phyloP scores from a whole-genome alignment of 2,797 vertebrate genomes.

The Phrynocephalus forsythii region DNA sequence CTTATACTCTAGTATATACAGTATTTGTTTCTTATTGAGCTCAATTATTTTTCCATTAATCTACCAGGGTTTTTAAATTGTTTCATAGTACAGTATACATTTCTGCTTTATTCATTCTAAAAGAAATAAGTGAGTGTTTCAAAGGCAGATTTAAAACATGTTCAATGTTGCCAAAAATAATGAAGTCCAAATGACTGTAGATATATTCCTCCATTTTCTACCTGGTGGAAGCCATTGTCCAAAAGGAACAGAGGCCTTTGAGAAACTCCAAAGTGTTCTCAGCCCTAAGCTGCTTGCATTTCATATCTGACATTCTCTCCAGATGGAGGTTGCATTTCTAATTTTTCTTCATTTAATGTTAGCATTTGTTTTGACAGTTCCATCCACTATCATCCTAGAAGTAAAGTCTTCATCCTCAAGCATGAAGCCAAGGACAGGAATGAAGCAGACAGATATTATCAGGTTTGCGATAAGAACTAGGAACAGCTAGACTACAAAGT shows the following conservation, averaged over 20 bases:
- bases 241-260: not conserved
- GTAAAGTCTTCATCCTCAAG: not conserved
- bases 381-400: not conserved
- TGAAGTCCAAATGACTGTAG: not conserved
- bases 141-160: not conserved
- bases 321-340: slow-evolving; percentile 31
- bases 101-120: not conserved
- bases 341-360: slow-evolving; percentile 35
- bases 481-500: not conserved
- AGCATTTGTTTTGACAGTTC: slow-evolving; percentile 9
- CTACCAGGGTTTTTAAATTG: not conserved
- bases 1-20: no score
- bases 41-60: slow-evolving; percentile 59
- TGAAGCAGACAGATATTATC: not conserved
- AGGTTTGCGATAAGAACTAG: not conserved
- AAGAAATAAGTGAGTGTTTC: not conserved
- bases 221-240: not conserved
- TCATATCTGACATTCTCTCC: slow-evolving; percentile 50
- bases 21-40: slow-evolving; percentile 43
- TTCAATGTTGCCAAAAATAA: not conserved
- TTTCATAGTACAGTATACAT: not conserved
- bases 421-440: slow-evolving; percentile 17
- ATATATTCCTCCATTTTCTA: no score
- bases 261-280: slow-evolving; percentile 5
- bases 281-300: slow-evolving; percentile 31